Conservation (phyloP, 1,140 invertebrate species). For the Reticulitermes speratus region DNA sequence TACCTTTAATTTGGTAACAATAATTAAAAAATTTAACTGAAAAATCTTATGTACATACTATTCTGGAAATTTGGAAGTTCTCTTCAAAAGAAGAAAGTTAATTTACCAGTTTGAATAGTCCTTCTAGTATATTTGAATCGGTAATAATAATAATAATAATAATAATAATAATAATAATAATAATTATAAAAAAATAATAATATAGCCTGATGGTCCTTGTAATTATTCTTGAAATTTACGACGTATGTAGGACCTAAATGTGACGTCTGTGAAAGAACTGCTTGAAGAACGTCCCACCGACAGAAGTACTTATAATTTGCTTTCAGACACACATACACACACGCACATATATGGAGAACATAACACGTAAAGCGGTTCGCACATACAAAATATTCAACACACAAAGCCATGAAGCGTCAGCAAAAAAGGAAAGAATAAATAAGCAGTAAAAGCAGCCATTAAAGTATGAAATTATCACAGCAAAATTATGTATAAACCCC, state of each 20-base stretch:
- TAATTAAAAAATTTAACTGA: too few species aligned
- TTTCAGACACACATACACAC: neutral
- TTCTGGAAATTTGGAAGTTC: too few species aligned
- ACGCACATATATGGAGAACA: neutral
- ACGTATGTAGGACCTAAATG: neutral
- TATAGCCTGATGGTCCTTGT: too few species aligned
- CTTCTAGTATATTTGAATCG: too few species aligned
- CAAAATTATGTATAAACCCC: slow-evolving; percentile 4
- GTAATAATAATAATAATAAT: too few species aligned
- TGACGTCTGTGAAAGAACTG: neutral
- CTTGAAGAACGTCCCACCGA: neutral
- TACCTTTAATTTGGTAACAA: too few species aligned
- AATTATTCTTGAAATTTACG: too few species aligned
- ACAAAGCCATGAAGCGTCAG: neutral
- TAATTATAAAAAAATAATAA: too few species aligned
- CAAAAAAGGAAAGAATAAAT: slow-evolving; percentile 7
- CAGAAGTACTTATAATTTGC: neutral
- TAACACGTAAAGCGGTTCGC: neutral
- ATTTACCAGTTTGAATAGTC: too few species aligned
- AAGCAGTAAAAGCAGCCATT: slow-evolving; percentile 15
- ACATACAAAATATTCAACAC: neutral
- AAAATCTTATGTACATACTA: too few species aligned
- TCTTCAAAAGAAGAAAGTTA: too few species aligned
- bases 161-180: too few species aligned
- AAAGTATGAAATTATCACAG: neutral